These are phyloP conservation scores for Pseudoatta argentina DNA, from an alignment of 1,140 invertebrate species.

Conservation along the genomic window DNA sequence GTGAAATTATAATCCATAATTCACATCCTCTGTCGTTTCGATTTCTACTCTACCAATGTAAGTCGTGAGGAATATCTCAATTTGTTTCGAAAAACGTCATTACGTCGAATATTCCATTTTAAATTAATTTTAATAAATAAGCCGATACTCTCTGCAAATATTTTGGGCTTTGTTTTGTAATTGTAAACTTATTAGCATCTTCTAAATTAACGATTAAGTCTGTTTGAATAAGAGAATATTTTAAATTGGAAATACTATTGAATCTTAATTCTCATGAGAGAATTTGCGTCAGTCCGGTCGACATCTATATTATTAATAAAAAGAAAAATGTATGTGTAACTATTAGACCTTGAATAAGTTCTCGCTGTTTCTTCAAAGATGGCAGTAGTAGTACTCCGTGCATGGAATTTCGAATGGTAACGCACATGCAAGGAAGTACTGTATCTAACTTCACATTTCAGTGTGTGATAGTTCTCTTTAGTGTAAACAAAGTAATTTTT, in stretches of 20 bases:
- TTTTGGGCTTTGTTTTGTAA: background rate
- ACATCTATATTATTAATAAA: background rate
- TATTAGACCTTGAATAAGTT: no score
- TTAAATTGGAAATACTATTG: background rate
- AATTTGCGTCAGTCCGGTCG: background rate
- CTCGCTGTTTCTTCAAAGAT: no score
- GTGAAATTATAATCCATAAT: background rate
- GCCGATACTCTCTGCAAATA: background rate
- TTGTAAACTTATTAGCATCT: background rate
- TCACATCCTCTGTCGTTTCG: background rate
- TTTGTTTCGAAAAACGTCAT: background rate
- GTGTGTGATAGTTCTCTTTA: no score
- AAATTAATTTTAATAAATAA: constrained; percentile 5
- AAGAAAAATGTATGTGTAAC: background rate
- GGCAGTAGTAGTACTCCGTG: no score
- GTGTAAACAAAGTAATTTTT: no score
- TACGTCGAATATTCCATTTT: background rate
- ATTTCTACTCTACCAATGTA: background rate
- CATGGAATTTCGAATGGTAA: no score
- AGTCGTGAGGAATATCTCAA: background rate
- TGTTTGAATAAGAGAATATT: background rate
- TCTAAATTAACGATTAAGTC: background rate
- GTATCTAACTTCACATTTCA: no score
- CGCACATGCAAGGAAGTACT: no score
- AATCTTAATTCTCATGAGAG: background rate